phyloP scores from a whole-genome alignment of 1,140 invertebrate species.

The Philotrypesis tridentata region DNA sequence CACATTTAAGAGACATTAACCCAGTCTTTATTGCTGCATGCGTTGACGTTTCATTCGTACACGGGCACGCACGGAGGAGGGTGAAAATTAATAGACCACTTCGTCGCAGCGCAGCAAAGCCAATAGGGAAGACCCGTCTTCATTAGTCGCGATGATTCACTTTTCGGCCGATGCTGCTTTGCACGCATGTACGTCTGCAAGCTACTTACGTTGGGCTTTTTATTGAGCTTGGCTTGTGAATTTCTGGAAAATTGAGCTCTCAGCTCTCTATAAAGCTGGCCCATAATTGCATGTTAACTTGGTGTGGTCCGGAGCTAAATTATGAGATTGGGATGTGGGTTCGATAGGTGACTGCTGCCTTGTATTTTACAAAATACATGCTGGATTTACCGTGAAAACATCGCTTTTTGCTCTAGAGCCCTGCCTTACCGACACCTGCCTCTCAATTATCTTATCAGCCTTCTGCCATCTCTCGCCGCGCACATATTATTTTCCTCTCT shows the following conservation, averaged over 20 bases:
- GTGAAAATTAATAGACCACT: background rate
- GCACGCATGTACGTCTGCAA: background rate
- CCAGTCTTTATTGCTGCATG: slow-evolving; percentile 8
- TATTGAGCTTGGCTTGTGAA: background rate
- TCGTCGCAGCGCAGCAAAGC: background rate
- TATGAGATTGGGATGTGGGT: background rate
- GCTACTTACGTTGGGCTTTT: background rate
- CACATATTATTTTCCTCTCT: background rate
- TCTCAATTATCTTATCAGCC: background rate
- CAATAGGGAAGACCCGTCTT: background rate
- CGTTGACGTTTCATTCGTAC: slow-evolving; percentile 22
- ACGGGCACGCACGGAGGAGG: background rate
- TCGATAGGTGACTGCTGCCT: background rate
- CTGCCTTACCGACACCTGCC: background rate
- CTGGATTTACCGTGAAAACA: background rate
- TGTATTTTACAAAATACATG: background rate
- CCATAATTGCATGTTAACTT: background rate
- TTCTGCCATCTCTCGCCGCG: background rate
- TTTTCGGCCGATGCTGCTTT: background rate
- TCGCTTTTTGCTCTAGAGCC: background rate
- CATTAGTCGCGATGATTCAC: slow-evolving; percentile 20
- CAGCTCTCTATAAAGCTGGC: too few species aligned
- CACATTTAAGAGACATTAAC: slow-evolving; percentile 27
- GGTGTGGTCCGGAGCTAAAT: background rate
- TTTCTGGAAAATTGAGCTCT: background rate